Percentiles rank a stretch among this genome's conserved stretches.
Evolutionary conservation across 1,140 invertebrate species (phyloP).

Genomic region (Galleria mellonella): DNA sequence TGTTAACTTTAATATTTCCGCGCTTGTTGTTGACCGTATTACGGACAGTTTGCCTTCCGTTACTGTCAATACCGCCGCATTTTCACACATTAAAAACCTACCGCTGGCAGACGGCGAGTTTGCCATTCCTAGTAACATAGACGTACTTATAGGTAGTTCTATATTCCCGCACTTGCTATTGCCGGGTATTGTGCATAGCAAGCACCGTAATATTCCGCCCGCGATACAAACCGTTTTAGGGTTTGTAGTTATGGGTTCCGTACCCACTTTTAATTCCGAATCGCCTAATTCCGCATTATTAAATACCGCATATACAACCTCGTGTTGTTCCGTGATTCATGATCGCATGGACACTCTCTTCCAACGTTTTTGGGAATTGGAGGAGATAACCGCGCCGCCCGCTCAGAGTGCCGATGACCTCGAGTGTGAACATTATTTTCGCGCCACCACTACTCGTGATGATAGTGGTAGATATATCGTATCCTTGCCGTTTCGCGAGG

Average conservation of each 20-base stretch:
- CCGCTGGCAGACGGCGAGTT: conserved; percentile 9
- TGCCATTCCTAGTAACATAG: conserved; percentile 18
- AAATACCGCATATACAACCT: no score
- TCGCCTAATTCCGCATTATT: not conserved
- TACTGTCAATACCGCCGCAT: not conserved
- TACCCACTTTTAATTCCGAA: not conserved
- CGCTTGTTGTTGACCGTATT: conserved; percentile 5
- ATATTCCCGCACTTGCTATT: no score
- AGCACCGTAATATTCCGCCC: no score
- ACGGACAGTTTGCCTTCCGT: conserved; percentile 8
- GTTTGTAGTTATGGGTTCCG: conserved; percentile 12
- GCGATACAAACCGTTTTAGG: no score
- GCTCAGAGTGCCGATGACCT: conserved; percentile 4
- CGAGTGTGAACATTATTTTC: conserved; percentile 10
- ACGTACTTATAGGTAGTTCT: no score
- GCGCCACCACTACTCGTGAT: not conserved
- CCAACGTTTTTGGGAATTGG: conserved; percentile 10
- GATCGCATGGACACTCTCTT: conserved; percentile 1
- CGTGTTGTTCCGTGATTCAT: no score
- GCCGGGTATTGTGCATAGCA: no score
- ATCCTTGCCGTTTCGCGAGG: conserved; percentile 7
- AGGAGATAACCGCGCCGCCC: not conserved
- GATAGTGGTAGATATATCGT: conserved; percentile 9
- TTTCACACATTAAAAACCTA: not conserved
- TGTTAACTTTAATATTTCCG: no score